phyloP scores from a whole-genome alignment of 2,113 vertebrate species.

The Phalacrocorax aristotelis region DNA sequence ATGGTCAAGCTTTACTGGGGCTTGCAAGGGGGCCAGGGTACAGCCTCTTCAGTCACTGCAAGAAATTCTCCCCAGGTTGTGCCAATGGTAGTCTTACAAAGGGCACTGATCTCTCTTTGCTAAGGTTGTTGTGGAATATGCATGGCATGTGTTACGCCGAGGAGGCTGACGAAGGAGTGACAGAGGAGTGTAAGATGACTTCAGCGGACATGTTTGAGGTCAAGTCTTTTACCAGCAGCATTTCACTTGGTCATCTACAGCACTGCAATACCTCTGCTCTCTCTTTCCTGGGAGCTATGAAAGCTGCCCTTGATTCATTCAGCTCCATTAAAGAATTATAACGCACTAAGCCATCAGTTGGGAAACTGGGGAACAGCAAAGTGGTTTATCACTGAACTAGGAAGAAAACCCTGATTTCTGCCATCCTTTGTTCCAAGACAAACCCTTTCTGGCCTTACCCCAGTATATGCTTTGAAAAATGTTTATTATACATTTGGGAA shows the following conservation, averaged over 20 bases:
- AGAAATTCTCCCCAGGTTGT: neutral
- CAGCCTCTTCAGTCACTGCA: neutral
- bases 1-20: neutral
- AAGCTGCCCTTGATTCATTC: neutral
- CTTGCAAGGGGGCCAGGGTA: neutral
- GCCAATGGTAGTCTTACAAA: neutral
- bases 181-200: neutral
- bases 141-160: rapidly evolving
- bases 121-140: neutral
- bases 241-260: neutral
- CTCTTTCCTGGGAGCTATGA: neutral
- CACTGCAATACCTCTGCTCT: neutral
- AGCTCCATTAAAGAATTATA: neutral
- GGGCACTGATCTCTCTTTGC: neutral
- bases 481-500: neutral
- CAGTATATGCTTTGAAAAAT: neutral
- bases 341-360: neutral
- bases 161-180: neutral
- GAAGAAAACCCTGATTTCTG: neutral
- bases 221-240: neutral
- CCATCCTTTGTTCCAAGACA: neutral
- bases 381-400: neutral
- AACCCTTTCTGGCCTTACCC: neutral
- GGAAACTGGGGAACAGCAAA: neutral
- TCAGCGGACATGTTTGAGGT: neutral